A percentile compares a stretch with the other conserved stretches of the same genome.
Conservation (phyloP, 2,113 vertebrate species). For the Peromyscus californicus region DNA sequence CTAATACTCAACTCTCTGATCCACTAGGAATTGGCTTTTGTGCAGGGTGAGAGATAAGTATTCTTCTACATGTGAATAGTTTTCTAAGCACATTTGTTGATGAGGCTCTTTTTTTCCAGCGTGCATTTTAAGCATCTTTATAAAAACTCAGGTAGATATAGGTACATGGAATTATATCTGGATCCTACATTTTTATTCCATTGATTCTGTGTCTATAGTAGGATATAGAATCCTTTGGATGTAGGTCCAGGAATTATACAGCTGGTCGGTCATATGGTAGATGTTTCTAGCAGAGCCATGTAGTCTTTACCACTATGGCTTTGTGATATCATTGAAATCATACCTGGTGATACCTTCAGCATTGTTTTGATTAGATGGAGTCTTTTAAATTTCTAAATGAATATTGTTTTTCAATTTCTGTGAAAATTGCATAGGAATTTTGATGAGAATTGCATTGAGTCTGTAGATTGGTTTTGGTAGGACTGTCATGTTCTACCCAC, state of each 20-base stretch:
- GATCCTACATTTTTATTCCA: not conserved
- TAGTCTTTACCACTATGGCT: not conserved
- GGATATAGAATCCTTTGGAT: not conserved
- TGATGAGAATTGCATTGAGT: not conserved
- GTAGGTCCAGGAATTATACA: not conserved
- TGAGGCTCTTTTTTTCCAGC: no score
- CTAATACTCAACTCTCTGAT: not conserved
- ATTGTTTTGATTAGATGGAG: not conserved
- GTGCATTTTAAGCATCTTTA: not conserved
- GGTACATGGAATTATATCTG: not conserved
- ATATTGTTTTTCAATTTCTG: no score
- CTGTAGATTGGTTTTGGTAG: not conserved
- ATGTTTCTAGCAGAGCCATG: not conserved
- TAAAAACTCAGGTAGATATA: not conserved
- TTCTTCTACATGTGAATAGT: not conserved
- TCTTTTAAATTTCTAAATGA: not conserved
- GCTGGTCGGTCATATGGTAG: not conserved
- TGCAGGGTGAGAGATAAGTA: not conserved
- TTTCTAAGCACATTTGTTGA: not conserved
- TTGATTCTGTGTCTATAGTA: not conserved
- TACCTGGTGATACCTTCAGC: not conserved
- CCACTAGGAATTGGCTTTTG: not conserved
- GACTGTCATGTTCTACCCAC: not conserved
- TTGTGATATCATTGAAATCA: not conserved
- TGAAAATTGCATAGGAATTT: not conserved